Evolutionary conservation across 2,113 vertebrate species (phyloP).

Genomic region (Pavo muticus): DNA sequence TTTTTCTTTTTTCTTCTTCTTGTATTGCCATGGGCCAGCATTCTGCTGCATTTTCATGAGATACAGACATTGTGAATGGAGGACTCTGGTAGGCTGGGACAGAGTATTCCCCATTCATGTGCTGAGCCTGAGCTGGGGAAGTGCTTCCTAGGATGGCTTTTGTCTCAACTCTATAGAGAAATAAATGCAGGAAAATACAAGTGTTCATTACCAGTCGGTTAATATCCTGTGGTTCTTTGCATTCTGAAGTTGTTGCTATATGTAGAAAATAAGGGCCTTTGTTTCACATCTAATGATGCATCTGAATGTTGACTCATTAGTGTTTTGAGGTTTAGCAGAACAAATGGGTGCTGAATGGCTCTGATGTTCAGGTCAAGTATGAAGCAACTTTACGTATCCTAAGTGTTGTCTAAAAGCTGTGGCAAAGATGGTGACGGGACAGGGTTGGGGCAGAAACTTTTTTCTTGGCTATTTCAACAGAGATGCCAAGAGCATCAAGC

Average conservation of each 20-base stretch:
- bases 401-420: background rate
- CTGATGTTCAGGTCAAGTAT: background rate
- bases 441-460: background rate
- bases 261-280: slow-evolving; percentile 1
- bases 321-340: background rate
- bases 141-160: background rate
- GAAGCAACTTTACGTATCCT: background rate
- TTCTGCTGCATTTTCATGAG: background rate
- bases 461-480: background rate
- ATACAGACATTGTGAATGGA: background rate
- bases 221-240: background rate
- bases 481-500: background rate
- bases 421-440: background rate
- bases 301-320: background rate
- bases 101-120: background rate
- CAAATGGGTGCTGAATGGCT: background rate
- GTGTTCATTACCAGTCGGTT: background rate
- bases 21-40: background rate
- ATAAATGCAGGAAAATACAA: background rate
- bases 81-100: too few species aligned
- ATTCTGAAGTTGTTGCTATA: fast-evolving
- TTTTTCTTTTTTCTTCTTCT: background rate
- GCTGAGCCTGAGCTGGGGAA: background rate
- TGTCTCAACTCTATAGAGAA: background rate
- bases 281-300: background rate